A percentile compares a stretch with the other conserved stretches of the same genome.
Evolutionary conservation across 1,140 invertebrate genomes (phyloP).

Genomic region (Drosophila busckii): DNA sequence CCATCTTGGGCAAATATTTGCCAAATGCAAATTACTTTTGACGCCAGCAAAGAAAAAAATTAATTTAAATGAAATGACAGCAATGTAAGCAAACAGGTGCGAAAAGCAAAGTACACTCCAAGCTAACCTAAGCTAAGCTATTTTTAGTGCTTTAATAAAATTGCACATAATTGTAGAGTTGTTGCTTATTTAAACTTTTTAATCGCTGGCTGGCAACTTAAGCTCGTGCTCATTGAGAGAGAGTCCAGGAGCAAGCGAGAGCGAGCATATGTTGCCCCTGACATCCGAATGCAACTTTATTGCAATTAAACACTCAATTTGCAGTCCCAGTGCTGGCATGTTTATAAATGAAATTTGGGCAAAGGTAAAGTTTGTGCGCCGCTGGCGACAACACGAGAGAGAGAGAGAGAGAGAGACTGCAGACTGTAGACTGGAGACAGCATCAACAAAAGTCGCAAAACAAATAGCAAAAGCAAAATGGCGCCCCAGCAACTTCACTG

Average conservation of each 20-base stretch:
- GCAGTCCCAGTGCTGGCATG: conserved; percentile 47
- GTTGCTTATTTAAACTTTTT: no score
- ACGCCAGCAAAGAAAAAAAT: conserved; percentile 61
- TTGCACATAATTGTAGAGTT: no score
- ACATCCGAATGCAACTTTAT: conserved; percentile 43
- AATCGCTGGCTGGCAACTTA: no score
- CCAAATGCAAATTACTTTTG: conserved; percentile 74
- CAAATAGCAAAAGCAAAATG: conserved; percentile 70
- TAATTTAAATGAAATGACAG: no score
- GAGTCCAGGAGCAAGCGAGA: no score
- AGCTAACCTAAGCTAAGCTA: no score
- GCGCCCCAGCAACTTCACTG: conserved; percentile 48
- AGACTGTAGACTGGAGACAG: conserved; percentile 27
- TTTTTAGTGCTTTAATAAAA: no score
- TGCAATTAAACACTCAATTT: conserved; percentile 72
- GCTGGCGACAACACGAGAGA: conserved; percentile 1
- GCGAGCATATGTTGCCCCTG: conserved; percentile 48
- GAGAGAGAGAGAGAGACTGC: conserved; percentile 8
- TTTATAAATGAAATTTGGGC: conserved; percentile 68
- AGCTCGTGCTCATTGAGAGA: no score
- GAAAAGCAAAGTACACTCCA: no score
- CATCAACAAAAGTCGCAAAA: conserved; percentile 69
- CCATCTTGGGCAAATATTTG: conserved; percentile 56
- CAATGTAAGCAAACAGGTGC: no score
- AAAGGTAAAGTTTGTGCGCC: conserved; percentile 65